Percentiles rank a stretch among this genome's conserved stretches.
These are phyloP conservation scores for Lordiphosa andalusiaca DNA, from an alignment of 2,888 invertebrate species.

Conservation along the genomic window DNA sequence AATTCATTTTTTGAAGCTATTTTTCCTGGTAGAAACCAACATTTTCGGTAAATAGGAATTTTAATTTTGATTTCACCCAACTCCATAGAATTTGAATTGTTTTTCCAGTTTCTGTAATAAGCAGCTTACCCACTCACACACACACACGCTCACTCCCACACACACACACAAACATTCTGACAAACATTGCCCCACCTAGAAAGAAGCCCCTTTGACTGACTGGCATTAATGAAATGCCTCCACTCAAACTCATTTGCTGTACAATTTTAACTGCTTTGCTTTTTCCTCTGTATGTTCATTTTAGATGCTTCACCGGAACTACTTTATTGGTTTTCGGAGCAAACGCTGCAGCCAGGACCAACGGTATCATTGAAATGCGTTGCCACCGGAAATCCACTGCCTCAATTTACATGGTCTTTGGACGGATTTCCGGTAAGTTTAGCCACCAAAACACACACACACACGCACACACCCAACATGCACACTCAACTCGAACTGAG, in stretches of 20 bases:
- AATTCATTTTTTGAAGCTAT: too few relatives aligned
- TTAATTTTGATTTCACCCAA: too few relatives aligned
- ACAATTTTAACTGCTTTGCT: slow-evolving; percentile 3
- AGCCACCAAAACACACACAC: slow-evolving; percentile 29
- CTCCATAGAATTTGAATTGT: neutral
- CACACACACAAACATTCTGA: slow-evolving; percentile 3
- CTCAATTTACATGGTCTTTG: slow-evolving; percentile 94
- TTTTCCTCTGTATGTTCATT: slow-evolving; percentile 40
- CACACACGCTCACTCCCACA: neutral
- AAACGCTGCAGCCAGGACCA: slow-evolving; percentile 94
- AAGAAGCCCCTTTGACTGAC: slow-evolving; percentile 1
- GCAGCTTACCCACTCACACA: neutral
- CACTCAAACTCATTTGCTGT: neutral
- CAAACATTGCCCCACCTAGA: neutral
- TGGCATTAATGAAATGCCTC: slow-evolving; percentile 21
- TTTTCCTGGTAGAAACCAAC: too few relatives aligned
- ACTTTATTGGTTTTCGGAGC: slow-evolving; percentile 94
- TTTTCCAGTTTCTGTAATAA: slow-evolving; percentile 6
- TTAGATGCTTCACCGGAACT: slow-evolving; percentile 93
- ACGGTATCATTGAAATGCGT: slow-evolving; percentile 95
- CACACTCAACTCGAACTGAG: slow-evolving; percentile 4
- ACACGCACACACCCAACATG: slow-evolving; percentile 7
- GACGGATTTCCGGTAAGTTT: slow-evolving; percentile 91
- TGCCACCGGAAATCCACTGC: slow-evolving; percentile 96
- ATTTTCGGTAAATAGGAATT: too few relatives aligned